A percentile compares a stretch with the other conserved stretches of the same genome.
Evolutionary conservation across 2,888 invertebrate species (phyloP).

Genomic region (Andrena praecox): DNA sequence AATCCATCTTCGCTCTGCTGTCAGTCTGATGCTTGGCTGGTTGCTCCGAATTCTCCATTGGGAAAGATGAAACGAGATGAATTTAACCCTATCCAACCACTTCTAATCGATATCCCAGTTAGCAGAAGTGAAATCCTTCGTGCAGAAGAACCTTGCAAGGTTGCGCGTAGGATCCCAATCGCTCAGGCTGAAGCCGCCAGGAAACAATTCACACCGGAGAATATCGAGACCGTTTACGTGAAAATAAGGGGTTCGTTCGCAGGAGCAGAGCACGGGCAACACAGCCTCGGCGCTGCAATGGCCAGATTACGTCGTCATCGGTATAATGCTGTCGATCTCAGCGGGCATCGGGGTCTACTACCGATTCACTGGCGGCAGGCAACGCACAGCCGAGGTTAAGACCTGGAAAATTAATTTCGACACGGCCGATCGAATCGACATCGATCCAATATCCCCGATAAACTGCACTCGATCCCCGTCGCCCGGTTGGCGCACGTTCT

Average conservation of each 20-base stretch:
- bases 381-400: slow-evolving; percentile 91
- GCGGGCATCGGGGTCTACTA: slow-evolving; percentile 93
- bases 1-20: no score
- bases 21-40: not conserved
- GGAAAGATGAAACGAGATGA: not conserved
- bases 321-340: slow-evolving; percentile 90
- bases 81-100: no score
- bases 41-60: not conserved
- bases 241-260: slow-evolving; percentile 20
- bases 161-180: not conserved
- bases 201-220: not conserved
- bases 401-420: slow-evolving; percentile 66
- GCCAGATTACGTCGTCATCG: slow-evolving; percentile 92
- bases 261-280: slow-evolving; percentile 39
- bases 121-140: no score
- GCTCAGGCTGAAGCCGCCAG: not conserved
- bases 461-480: slow-evolving; percentile 37
- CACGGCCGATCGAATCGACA: slow-evolving; percentile 44
- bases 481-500: slow-evolving; percentile 29
- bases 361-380: slow-evolving; percentile 93
- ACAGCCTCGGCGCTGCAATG: slow-evolving; percentile 67
- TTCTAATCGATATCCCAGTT: no score
- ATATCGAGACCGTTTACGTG: not conserved
- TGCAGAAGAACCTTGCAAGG: not conserved
- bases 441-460: slow-evolving; percentile 51